These are phyloP conservation scores for Ophiothrix spiculata DNA, from an alignment of 35 echinoderm and acorn worm species.

Conservation along the genomic window DNA sequence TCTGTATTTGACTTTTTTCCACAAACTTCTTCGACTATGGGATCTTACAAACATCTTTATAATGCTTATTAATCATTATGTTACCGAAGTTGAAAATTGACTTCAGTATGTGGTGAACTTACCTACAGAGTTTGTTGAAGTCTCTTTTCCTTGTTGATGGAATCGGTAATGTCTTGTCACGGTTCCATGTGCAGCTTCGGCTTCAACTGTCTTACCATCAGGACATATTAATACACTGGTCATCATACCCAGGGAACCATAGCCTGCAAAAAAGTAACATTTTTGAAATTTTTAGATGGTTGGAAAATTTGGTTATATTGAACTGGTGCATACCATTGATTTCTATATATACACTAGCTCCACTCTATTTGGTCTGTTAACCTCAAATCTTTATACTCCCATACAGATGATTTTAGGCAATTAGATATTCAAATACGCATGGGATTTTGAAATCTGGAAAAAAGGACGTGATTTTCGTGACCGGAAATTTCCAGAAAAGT, in stretches of 20 bases:
- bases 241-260: constrained; percentile 96
- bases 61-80: no score
- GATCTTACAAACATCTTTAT: no score
- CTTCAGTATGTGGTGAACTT: no score
- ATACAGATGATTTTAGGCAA: not conserved
- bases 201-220: constrained; percentile 94
- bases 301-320: not conserved
- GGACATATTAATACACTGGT: constrained; percentile 86
- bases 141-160: constrained; percentile 97
- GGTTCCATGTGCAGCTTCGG: constrained; percentile 96
- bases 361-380: not conserved
- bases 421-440: no score
- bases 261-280: constrained; percentile 47
- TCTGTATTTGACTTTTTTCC: no score
- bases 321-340: not conserved
- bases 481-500: no score
- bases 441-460: no score
- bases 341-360: not conserved
- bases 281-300: not conserved
- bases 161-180: constrained; percentile 96
- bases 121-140: constrained; percentile 89
- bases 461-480: no score
- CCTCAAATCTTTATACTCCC: not conserved
- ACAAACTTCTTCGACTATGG: no score
- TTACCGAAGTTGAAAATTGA: no score